Percentiles rank a stretch among this genome's conserved stretches.
phyloP scores from a whole-genome alignment of 2,113 vertebrate genomes.

The Hystrix brachyura region DNA sequence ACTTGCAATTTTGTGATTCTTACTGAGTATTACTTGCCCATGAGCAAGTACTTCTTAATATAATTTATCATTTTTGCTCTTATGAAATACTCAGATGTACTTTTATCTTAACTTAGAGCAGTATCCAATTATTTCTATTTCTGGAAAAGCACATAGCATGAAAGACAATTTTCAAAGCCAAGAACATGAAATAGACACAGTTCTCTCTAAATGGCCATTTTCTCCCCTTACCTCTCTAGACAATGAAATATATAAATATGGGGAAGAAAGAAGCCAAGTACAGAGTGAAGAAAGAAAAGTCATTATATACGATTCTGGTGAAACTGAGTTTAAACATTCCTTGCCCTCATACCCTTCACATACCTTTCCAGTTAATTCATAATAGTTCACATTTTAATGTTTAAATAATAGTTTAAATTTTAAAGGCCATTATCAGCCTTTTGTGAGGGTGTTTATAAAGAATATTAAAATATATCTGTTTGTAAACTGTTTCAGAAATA shows the following conservation, averaged over 20 bases:
- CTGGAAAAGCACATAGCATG: slow-evolving; percentile 46
- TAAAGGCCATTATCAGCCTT: neutral
- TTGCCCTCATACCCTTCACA: neutral
- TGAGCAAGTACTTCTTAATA: neutral
- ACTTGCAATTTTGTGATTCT: neutral
- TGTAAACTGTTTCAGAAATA: neutral
- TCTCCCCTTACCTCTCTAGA: neutral
- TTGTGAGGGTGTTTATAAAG: neutral
- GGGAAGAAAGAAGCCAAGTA: neutral
- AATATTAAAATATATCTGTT: neutral
- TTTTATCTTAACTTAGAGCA: slow-evolving; percentile 56
- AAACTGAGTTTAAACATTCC: slow-evolving; percentile 21
- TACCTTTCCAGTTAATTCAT: slow-evolving; percentile 10
- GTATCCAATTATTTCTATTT: slow-evolving; percentile 76
- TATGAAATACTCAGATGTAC: slow-evolving; percentile 30
- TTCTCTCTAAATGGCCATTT: neutral
- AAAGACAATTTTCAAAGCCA: slow-evolving; percentile 74
- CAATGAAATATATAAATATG: slow-evolving; percentile 40
- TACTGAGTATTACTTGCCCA: neutral
- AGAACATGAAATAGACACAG: slow-evolving; percentile 60
- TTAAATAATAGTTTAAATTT: neutral
- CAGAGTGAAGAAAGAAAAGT: neutral
- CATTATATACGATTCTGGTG: neutral
- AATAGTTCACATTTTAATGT: neutral
- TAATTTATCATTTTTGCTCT: slow-evolving; percentile 48